Evolutionary conservation across 2,797 vertebrate species (phyloP).

Genomic region (Micrastur ruficollis): DNA sequence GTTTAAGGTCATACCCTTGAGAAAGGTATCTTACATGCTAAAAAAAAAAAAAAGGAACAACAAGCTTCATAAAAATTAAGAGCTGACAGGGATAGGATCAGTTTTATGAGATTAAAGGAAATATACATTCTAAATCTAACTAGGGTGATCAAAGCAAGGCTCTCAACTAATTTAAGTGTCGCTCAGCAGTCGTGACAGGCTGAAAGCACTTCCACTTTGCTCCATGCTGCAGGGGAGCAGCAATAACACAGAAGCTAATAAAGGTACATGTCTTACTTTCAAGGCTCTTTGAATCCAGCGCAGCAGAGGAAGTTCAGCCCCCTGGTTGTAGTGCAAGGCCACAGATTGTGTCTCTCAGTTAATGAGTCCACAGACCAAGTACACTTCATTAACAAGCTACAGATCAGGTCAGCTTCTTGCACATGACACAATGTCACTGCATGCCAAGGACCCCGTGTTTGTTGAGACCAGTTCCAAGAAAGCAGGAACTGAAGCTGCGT

Average conservation of each 20-base stretch:
- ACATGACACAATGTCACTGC: not conserved
- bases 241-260: not conserved
- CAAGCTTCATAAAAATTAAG: not conserved
- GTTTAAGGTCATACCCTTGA: not conserved
- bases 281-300: not conserved
- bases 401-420: not conserved
- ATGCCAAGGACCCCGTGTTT: not conserved
- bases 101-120: not conserved
- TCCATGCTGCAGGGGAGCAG: not conserved
- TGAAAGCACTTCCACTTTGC: not conserved
- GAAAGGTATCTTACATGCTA: not conserved
- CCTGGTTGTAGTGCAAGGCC: fast-evolving
- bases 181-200: not conserved
- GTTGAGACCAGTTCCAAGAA: not conserved
- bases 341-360: not conserved
- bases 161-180: not conserved
- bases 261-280: not conserved
- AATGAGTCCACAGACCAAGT: not conserved
- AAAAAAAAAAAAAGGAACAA: not conserved
- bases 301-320: not conserved
- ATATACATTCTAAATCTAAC: not conserved
- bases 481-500: not conserved
- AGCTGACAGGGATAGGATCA: not conserved
- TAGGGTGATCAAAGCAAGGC: not conserved
- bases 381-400: not conserved